Evolutionary conservation across 2,113 vertebrate genomes (phyloP).

Genomic region (Vireo altiloquus): DNA sequence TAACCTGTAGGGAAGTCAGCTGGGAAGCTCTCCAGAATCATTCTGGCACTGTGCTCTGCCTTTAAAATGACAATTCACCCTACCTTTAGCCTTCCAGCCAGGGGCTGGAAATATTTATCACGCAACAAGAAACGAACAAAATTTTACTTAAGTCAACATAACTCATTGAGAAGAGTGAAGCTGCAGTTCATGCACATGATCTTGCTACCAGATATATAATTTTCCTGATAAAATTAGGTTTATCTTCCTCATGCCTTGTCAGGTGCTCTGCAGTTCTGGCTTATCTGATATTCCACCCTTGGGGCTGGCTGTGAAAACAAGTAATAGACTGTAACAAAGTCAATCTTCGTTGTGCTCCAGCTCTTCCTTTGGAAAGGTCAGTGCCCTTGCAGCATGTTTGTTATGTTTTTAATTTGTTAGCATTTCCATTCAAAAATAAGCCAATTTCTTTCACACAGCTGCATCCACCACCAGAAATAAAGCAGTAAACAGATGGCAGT

Average conservation of each 20-base stretch:
- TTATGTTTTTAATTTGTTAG: constrained; percentile 14
- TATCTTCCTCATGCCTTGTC: neutral
- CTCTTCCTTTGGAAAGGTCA: neutral
- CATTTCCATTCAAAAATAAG: neutral
- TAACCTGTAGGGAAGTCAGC: neutral
- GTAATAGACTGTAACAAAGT: neutral
- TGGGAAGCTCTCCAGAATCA: neutral
- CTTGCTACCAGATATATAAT: accelerated
- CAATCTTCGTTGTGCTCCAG: neutral
- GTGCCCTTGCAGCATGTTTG: neutral
- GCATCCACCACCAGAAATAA: neutral
- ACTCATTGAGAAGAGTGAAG: neutral
- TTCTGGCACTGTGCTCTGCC: neutral
- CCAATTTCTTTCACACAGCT: neutral
- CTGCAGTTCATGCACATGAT: accelerated
- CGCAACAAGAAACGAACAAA: neutral
- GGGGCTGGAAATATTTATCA: neutral
- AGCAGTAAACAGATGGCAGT: neutral
- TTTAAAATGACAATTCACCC: neutral
- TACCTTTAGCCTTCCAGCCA: neutral
- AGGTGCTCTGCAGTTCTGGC: neutral
- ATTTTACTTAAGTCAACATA: neutral
- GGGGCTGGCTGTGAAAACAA: neutral
- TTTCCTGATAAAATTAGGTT: neutral
- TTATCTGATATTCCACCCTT: neutral